Evolutionary conservation across 2,797 vertebrate genomes (phyloP).

Genomic region (Iguana delicatissima): DNA sequence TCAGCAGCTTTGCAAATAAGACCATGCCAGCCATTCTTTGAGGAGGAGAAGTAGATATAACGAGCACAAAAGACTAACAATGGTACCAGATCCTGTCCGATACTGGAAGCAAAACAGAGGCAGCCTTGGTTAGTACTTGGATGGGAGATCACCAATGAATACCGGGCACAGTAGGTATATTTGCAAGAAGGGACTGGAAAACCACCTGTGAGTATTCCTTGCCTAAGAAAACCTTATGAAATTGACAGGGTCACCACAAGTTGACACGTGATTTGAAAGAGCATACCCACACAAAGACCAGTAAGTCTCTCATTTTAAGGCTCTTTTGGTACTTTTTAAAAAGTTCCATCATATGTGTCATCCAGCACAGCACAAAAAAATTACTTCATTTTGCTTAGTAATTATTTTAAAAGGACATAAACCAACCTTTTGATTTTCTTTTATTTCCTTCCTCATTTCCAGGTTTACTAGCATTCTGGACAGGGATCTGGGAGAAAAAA

Average conservation of each 20-base stretch:
- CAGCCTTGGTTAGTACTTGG: no score
- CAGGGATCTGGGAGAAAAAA: conserved; percentile 90
- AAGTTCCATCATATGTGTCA: not conserved
- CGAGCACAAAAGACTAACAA: not conserved
- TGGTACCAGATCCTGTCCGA: no score
- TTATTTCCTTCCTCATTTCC: conserved; percentile 94
- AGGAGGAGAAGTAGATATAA: conserved; percentile 10
- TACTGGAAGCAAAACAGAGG: no score
- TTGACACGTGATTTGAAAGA: no score
- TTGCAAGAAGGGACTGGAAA: no score
- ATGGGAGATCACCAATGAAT: no score
- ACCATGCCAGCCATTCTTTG: not conserved
- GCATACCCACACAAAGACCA: not conserved
- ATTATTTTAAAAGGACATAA: conserved; percentile 41
- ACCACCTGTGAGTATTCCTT: no score
- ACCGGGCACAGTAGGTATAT: no score
- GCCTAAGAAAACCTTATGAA: no score
- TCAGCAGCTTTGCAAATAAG: not conserved
- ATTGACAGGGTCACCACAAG: no score
- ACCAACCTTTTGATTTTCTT: conserved; percentile 96
- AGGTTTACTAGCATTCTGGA: conserved; percentile 91
- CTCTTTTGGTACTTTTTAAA: not conserved
- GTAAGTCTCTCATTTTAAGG: not conserved
- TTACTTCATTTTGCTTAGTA: conserved; percentile 4
- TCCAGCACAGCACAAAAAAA: not conserved